Percentiles rank a stretch among this genome's conserved stretches.
These are phyloP conservation scores for Sebastes trivittatus DNA, from an alignment of 2,797 vertebrate genomes.

Conservation along the genomic window DNA sequence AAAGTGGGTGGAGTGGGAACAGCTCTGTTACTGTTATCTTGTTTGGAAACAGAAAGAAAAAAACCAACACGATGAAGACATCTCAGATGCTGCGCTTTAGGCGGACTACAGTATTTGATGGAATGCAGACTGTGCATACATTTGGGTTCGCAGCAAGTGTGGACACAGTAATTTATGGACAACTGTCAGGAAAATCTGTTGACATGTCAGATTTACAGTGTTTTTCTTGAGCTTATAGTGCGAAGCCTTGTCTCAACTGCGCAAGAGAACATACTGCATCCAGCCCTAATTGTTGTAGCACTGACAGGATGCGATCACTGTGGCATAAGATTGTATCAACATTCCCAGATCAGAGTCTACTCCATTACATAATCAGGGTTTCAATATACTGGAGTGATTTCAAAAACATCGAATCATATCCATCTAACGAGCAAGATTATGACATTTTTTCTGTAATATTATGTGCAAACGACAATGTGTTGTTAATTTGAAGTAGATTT, in stretches of 20 bases:
- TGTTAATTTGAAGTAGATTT: neutral
- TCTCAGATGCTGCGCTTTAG: conserved; percentile 35
- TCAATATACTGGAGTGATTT: conserved; percentile 11
- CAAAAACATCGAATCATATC: neutral
- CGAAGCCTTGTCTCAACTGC: conserved; percentile 59
- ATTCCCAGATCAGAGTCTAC: conserved; percentile 16
- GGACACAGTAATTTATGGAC: conserved; percentile 37
- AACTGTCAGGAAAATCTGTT: conserved; percentile 60
- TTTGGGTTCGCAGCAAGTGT: conserved; percentile 6
- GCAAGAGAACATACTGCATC: conserved; percentile 54
- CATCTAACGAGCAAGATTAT: neutral
- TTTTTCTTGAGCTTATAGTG: conserved; percentile 56
- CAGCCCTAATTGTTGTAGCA: conserved; percentile 25
- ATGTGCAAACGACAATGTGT: neutral
- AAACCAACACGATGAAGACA: conserved; percentile 10
- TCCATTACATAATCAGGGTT: conserved; percentile 41
- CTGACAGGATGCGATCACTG: conserved; percentile 9
- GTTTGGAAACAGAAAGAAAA: conserved; percentile 41
- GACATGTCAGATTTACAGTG: conserved; percentile 43
- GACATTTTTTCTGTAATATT: neutral
- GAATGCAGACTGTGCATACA: conserved; percentile 40
- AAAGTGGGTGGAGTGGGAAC: conserved; percentile 65
- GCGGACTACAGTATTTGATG: conserved; percentile 37
- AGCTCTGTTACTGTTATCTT: conserved; percentile 48
- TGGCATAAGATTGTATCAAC: conserved; percentile 9